Evolutionary conservation across 2,113 vertebrate genomes (phyloP).

Genomic region (Aptenodytes forsteri): DNA sequence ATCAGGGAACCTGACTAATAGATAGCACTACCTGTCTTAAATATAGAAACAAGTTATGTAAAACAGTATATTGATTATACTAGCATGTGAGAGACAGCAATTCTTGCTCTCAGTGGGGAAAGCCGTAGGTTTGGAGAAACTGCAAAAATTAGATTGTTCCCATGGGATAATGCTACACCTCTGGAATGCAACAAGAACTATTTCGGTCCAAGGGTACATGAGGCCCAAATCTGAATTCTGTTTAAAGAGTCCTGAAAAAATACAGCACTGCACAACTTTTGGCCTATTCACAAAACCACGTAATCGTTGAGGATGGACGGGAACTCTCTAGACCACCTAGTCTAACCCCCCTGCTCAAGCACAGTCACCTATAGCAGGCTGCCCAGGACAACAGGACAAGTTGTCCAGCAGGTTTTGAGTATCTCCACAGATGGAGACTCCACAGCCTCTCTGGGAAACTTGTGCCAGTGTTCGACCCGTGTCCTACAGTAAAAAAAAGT

Average conservation of each 20-base stretch:
- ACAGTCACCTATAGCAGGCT: background rate
- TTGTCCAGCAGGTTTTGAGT: background rate
- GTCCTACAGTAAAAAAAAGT: background rate
- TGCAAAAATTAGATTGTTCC: background rate
- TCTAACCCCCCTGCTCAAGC: background rate
- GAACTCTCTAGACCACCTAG: background rate
- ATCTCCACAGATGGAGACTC: background rate
- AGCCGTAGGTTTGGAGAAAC: background rate
- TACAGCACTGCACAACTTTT: background rate
- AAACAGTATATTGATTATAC: background rate
- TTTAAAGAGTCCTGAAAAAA: background rate
- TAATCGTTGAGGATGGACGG: background rate
- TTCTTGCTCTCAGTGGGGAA: background rate
- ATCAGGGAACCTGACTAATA: background rate
- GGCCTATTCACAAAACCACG: background rate
- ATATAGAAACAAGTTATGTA: background rate
- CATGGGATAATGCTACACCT: background rate
- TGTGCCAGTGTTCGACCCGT: background rate
- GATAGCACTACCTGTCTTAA: background rate
- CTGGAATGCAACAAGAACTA: background rate
- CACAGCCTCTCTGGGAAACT: background rate
- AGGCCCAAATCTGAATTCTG: background rate
- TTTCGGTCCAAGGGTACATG: background rate
- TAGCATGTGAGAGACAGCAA: background rate
- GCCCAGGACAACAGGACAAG: background rate